Base-by-base conservation (phyloP, 2,888 invertebrate genomes). In the Azorinus chamasolen region DNA sequence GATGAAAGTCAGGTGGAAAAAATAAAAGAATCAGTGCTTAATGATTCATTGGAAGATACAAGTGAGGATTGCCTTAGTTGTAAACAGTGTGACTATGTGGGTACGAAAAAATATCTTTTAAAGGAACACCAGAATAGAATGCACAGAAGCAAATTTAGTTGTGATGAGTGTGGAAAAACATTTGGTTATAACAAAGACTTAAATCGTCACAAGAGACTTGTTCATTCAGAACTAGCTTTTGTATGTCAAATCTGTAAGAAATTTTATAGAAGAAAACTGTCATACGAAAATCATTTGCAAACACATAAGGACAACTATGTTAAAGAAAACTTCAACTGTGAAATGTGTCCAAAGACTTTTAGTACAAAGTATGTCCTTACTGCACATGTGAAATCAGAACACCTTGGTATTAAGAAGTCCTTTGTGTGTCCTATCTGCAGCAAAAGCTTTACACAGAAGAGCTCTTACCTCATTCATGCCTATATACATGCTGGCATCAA, bases 401-500 rank as follows among this genome's bases (percentile, higher is more conserved):
- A 89, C 79, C 61, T 87, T 24, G 88, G 88, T 18, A 82, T 87
- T 66, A 89, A 86, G 53, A 83, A 84, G 46, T 79, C 83, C 0
- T 88, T 79, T 68, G 63, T 89, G 10, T 89, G 90, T 70, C 86
- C 88, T 45, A 86, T 85, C 3, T 89, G 90, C 87, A 89, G 88
- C 8, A 86, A 85, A 74, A 87, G 83, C 61, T 90, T 89, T 54
- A 86, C 88, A 8, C 88, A 88, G 73, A 88, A 84, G 63, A 84
- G 83, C 37, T 87, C 89, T 0, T 88, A 88, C 63, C 25, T 84
- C 8, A 85, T 84, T 62, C 88, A 89, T 86, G 87, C 87, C 10
- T 88, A 88, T 78, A 85, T 88, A 46, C 90, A 90, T 79, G 71
- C 87, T 25, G 89, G 89, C n/a, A 83, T 88, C 6, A 83, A 83